Percentiles rank a stretch among this genome's conserved stretches.
Conservation (phyloP, 2,113 vertebrate genomes). For the Aramus guarauna region DNA sequence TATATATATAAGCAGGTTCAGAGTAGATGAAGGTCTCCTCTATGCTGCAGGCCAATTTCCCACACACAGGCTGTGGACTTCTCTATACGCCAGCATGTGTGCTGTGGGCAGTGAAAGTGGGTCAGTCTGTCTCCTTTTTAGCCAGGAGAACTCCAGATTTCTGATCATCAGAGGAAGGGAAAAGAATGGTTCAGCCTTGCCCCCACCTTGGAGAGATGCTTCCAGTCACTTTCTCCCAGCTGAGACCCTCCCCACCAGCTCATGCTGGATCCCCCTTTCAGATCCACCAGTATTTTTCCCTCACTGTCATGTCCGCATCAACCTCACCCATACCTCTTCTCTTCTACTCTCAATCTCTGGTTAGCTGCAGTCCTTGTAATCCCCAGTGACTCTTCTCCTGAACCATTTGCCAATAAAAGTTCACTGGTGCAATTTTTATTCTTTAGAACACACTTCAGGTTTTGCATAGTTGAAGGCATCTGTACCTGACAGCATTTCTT, state of each 20-base stretch:
- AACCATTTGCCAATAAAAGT: background rate
- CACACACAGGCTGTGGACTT: background rate
- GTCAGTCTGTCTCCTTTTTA: background rate
- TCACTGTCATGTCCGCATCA: background rate
- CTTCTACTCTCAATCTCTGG: background rate
- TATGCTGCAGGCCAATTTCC: background rate
- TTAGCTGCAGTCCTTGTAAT: background rate
- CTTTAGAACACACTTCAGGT: background rate
- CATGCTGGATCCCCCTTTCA: background rate
- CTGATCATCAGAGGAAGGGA: background rate
- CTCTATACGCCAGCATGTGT: background rate
- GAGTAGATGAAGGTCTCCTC: background rate
- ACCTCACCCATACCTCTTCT: background rate
- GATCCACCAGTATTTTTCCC: background rate
- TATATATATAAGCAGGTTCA: background rate
- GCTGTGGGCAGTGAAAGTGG: background rate
- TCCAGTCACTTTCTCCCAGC: background rate
- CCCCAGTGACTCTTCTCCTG: background rate
- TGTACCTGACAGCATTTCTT: background rate
- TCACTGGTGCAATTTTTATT: accelerated
- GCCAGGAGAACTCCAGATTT: background rate
- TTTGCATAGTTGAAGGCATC: background rate
- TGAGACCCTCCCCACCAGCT: background rate
- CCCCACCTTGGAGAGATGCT: background rate
- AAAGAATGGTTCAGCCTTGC: background rate